Conservation (phyloP, 2,797 vertebrate genomes). For the Xenopus petersii region DNA sequence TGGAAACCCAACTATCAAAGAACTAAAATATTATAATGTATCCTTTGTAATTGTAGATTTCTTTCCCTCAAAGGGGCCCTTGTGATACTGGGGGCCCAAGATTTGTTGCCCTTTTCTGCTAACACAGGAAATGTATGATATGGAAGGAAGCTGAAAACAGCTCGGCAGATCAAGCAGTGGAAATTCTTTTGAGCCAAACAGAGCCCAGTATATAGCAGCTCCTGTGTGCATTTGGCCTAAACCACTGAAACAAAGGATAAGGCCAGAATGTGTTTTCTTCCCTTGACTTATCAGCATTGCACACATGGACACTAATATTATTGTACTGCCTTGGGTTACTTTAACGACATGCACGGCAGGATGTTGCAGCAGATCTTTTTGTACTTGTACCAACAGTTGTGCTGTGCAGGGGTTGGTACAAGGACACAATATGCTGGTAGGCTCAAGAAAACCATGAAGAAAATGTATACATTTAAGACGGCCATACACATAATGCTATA, state of each 20-base stretch:
- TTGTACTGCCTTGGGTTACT: background rate
- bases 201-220: too few relatives aligned
- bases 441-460: too few relatives aligned
- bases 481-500: too few relatives aligned
- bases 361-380: too few relatives aligned
- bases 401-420: too few relatives aligned
- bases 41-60: too few relatives aligned
- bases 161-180: constrained; percentile 28
- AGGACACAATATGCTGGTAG: too few relatives aligned
- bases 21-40: background rate
- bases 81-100: background rate
- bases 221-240: background rate
- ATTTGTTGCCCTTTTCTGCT: constrained; percentile 21
- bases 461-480: too few relatives aligned
- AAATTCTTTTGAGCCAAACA: constrained; percentile 17
- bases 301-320: constrained; percentile 29
- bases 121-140: constrained; percentile 49
- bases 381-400: too few relatives aligned
- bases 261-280: constrained; percentile 12
- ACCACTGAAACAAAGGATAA: constrained; percentile 35
- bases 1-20: too few relatives aligned
- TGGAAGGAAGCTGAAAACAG: constrained; percentile 36
- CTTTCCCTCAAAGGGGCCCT: too few relatives aligned
- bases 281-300: constrained; percentile 27
- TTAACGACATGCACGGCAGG: background rate